Percentiles rank a stretch among this genome's conserved stretches.
Evolutionary conservation across 2,888 invertebrate genomes (phyloP).

Genomic region (Beris morrisii): DNA sequence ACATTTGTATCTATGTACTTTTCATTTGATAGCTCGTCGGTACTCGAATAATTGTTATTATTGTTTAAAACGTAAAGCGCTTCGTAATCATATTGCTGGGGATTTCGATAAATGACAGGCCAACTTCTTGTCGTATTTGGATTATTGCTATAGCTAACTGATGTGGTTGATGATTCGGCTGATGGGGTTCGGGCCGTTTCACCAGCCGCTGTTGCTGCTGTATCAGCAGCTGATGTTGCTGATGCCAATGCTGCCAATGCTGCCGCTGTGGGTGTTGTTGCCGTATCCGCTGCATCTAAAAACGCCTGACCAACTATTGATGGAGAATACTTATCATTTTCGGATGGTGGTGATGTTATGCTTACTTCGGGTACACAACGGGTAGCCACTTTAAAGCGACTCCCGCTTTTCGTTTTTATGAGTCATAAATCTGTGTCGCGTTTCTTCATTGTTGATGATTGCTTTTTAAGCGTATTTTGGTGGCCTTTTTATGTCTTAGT

Average conservation of each 20-base stretch:
- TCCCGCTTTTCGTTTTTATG: slow-evolving; percentile 52
- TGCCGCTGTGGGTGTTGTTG: slow-evolving; percentile 24
- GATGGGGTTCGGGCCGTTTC: slow-evolving; percentile 26
- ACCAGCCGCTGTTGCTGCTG: slow-evolving; percentile 26
- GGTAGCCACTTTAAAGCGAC: slow-evolving; percentile 54
- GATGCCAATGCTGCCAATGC: slow-evolving; percentile 36
- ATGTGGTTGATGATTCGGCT: slow-evolving; percentile 37
- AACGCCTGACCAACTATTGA: slow-evolving; percentile 25
- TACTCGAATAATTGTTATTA: slow-evolving; percentile 42
- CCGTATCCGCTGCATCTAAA: slow-evolving; percentile 23
- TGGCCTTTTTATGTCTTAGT: not conserved
- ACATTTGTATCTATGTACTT: slow-evolving; percentile 38
- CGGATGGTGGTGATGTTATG: slow-evolving; percentile 52
- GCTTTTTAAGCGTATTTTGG: slow-evolving; percentile 12
- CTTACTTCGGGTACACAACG: slow-evolving; percentile 55
- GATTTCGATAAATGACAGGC: slow-evolving; percentile 57
- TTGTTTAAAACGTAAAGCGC: slow-evolving; percentile 48
- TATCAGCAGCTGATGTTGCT: slow-evolving; percentile 2
- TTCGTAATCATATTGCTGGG: slow-evolving; percentile 56
- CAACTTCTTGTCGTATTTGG: slow-evolving; percentile 56
- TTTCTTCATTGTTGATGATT: slow-evolving; percentile 48
- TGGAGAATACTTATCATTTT: slow-evolving; percentile 30
- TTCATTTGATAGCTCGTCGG: slow-evolving; percentile 36
- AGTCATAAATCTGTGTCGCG: slow-evolving; percentile 57
- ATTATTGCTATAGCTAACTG: slow-evolving; percentile 51